Evolutionary conservation across 2,113 vertebrate species (phyloP), one percentile per base, ranked within the genome.

Genomic region (Drymodes brunneopygia): DNA sequence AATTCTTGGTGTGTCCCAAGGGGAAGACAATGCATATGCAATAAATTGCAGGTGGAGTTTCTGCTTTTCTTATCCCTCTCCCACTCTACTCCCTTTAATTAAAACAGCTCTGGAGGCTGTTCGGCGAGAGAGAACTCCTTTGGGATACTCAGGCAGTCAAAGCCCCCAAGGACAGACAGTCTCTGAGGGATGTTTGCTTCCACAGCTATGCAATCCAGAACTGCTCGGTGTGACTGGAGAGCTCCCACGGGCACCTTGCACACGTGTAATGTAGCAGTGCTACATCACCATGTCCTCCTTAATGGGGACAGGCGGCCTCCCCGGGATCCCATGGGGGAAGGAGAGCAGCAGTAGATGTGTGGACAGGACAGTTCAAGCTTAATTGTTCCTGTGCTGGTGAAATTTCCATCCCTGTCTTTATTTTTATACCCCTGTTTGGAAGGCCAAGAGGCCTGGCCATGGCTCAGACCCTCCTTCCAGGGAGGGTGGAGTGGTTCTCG

Each of bases 21-120:
- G 79, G 72, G 48, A 62, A 81, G 64, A 64, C 28, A 28, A 16
- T 92, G 47, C 88, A 78, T 88, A 86, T 83, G 64, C 40, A 74
- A 64, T 73, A 78, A 94, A 86, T 47, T 74, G 51, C 74, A 83
- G 56, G 69, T 82, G 47, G 61, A 86, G 31, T 53, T 62, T 75
- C 56, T 73, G 60, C 48, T 93, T 92, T 80, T 62, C 53, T 61
- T 60, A 90, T 65, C 44, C 50, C 27, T 82, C 29, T 91, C 51
- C 51, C 48, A 44, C 82, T 95, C 81, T 71, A 29, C 9, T 95
- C 8, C 48, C 80, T 81, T 80, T 92, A 95, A 96, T 95, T 95
- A 92, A 90, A 93, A 93, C 56, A 62, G 51, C 71, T 74, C 90
- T 60, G 58, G 92, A 92, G 90, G 85, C 62, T 80, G 44, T 58